These are phyloP conservation scores for Thunnus thynnus DNA, from an alignment of 2,113 vertebrate species.

Conservation along the genomic window DNA sequence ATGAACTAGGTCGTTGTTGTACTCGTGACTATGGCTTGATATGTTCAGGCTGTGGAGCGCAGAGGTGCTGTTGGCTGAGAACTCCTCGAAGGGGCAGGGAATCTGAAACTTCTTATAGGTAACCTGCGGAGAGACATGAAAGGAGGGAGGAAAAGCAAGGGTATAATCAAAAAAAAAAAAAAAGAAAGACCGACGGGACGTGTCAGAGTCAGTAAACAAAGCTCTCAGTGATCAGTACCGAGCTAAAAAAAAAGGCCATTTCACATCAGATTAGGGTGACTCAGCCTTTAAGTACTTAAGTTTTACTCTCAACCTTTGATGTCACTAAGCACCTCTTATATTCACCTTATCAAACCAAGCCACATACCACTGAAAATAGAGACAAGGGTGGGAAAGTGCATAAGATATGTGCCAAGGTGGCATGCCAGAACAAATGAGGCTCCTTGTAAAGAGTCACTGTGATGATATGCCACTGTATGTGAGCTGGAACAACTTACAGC, in stretches of 20 bases:
- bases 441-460: no score
- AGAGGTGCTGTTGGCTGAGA: constrained; percentile 81
- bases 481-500: constrained; percentile 86
- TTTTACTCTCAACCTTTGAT: constrained; percentile 46
- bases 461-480: no score
- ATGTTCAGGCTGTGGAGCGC: constrained; percentile 50
- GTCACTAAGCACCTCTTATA: constrained; percentile 43
- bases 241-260: constrained; percentile 12
- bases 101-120: constrained; percentile 98
- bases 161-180: background rate
- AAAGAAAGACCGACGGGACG: background rate
- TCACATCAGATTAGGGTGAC: constrained; percentile 43
- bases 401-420: constrained; percentile 28
- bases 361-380: constrained; percentile 45
- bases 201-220: constrained; percentile 24
- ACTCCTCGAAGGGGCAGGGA: constrained; percentile 89
- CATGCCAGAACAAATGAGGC: constrained; percentile 23
- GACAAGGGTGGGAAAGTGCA: constrained; percentile 35
- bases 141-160: background rate
- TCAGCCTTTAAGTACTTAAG: constrained; percentile 25
- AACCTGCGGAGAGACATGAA: constrained; percentile 86
- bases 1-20: constrained; percentile 77
- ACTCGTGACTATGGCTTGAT: constrained; percentile 74
- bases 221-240: constrained; percentile 11
- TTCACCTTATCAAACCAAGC: constrained; percentile 42